Evolutionary conservation across 2,888 invertebrate species (phyloP).

Genomic region (Polydesmus complanatus): DNA sequence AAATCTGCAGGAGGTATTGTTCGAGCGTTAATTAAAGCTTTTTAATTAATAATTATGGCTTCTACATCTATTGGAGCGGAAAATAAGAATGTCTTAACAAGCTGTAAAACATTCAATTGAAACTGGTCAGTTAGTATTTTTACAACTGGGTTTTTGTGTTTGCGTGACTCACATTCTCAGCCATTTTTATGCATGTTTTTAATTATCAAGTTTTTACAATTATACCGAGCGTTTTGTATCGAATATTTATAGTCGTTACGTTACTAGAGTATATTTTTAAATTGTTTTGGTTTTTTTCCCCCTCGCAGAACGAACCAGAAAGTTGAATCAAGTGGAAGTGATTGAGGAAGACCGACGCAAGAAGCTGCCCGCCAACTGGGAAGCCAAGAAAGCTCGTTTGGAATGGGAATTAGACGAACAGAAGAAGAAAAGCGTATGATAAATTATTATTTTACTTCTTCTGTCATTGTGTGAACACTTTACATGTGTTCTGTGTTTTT

Average conservation of each 20-base stretch:
- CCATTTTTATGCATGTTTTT: background rate
- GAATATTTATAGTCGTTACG: no score
- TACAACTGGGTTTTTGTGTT: background rate
- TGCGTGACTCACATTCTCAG: background rate
- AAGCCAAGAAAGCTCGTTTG: constrained; percentile 75
- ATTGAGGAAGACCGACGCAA: constrained; percentile 88
- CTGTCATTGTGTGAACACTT: background rate
- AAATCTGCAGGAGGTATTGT: no score
- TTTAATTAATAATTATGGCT: background rate
- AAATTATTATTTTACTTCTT: background rate
- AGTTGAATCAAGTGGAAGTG: constrained; percentile 86
- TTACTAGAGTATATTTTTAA: background rate
- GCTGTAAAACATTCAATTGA: constrained; percentile 54
- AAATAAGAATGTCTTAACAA: constrained; percentile 47
- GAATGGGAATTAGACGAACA: constrained; percentile 90
- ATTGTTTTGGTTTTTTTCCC: constrained; percentile 23
- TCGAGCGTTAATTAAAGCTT: no score
- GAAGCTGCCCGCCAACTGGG: constrained; percentile 85
- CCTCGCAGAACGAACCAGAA: constrained; percentile 64
- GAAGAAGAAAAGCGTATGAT: constrained; percentile 51
- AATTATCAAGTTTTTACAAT: background rate
- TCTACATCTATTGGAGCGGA: background rate
- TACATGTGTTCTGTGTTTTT: constrained; percentile 2
- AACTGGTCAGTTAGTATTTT: constrained; percentile 34
- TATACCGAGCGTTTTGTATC: background rate